Conservation (phyloP, 1,140 invertebrate genomes). For the Papilio xuthus region DNA sequence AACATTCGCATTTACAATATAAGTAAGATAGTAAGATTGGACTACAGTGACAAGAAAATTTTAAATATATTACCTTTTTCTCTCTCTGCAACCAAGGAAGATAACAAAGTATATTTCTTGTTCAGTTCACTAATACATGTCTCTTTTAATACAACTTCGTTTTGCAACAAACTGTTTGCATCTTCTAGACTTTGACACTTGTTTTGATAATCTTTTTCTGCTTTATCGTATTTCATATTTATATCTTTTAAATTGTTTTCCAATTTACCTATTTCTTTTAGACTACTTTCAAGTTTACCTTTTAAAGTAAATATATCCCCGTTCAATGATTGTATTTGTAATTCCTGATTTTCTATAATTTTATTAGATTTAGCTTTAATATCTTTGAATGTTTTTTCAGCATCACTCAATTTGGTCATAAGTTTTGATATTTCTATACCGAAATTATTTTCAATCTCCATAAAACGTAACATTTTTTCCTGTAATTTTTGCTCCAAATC, state of each 20-base stretch:
- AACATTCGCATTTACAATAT: too few relatives aligned
- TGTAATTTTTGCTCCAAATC: conserved; percentile 42
- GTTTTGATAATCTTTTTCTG: conserved; percentile 45
- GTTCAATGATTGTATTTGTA: conserved; percentile 43
- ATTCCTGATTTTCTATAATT: conserved; percentile 42
- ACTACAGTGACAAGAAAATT: not conserved
- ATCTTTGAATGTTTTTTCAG: conserved; percentile 47
- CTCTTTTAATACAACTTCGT: conserved; percentile 22
- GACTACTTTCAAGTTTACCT: conserved; percentile 30
- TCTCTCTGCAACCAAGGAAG: not conserved
- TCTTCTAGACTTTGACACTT: conserved; percentile 38
- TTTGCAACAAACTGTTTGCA: not conserved
- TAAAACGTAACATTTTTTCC: conserved; percentile 41
- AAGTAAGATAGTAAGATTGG: too few relatives aligned
- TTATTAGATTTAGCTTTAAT: conserved; percentile 40
- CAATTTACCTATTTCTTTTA: conserved; percentile 40
- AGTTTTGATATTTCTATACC: conserved; percentile 41
- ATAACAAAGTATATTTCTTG: not conserved
- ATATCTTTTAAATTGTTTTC: conserved; percentile 39
- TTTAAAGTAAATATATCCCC: conserved; percentile 39
- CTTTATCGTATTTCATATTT: conserved; percentile 39
- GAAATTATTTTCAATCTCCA: conserved; percentile 42
- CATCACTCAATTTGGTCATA: conserved; percentile 42
- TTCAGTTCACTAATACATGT: not conserved
- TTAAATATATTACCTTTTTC: conserved; percentile 16